phyloP scores from a whole-genome alignment of 2,113 vertebrate species.

The Psilopsiagon aurifrons region DNA sequence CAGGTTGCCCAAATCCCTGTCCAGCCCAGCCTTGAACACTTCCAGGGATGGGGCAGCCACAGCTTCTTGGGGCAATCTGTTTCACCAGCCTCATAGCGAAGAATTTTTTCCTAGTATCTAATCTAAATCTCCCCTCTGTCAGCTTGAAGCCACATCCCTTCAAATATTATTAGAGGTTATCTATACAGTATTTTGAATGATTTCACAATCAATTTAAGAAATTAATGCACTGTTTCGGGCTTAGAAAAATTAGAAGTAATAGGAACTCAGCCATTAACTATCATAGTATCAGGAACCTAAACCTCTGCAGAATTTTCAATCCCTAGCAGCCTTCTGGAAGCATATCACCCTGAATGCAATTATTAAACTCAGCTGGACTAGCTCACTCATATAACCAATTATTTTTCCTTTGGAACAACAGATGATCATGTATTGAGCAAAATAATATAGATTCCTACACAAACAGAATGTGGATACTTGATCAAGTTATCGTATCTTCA shows the following conservation, averaged over 20 bases:
- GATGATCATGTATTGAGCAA: neutral
- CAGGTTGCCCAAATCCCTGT: neutral
- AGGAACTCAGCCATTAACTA: neutral
- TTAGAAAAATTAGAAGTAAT: neutral
- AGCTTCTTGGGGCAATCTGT: neutral
- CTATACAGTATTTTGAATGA: neutral
- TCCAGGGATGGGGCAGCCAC: neutral
- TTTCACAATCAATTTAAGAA: neutral
- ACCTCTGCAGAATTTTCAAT: neutral
- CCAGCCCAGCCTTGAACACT: neutral
- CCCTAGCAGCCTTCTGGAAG: neutral
- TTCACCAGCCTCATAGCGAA: neutral
- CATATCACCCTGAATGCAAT: neutral
- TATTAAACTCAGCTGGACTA: neutral
- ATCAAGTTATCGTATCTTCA: neutral
- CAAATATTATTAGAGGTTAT: neutral
- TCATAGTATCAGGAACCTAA: neutral
- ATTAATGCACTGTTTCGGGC: neutral
- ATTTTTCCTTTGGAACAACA: neutral
- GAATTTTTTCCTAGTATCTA: neutral
- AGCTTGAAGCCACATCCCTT: neutral
- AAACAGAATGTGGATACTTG: neutral
- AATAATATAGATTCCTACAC: neutral
- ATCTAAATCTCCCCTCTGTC: neutral
- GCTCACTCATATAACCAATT: neutral